phyloP scores from a whole-genome alignment of 2,113 vertebrate species.

The Macquaria ambigua region DNA sequence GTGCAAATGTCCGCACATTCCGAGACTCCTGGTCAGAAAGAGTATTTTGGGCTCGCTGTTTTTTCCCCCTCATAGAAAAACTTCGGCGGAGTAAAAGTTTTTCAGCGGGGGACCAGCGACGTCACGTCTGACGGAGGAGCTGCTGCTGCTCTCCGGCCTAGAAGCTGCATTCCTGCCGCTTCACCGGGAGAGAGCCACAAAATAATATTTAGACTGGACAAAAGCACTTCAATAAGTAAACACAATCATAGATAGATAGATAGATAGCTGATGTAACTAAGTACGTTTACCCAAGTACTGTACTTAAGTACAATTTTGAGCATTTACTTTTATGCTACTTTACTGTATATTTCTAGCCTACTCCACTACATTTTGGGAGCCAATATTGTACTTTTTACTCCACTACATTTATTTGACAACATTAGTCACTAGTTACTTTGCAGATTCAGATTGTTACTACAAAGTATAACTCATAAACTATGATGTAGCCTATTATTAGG shows the following conservation, averaged over 20 bases:
- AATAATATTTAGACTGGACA: neutral
- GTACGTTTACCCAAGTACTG: no score
- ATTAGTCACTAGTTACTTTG: no score
- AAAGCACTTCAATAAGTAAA: neutral
- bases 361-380: no score
- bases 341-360: no score
- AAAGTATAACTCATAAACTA: no score
- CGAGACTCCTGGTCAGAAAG: constrained; percentile 46
- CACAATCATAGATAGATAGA: neutral
- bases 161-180: constrained; percentile 61
- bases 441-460: no score
- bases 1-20: constrained; percentile 67
- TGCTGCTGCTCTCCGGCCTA: constrained; percentile 38
- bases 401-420: no score
- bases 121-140: constrained; percentile 81
- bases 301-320: no score
- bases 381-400: no score
- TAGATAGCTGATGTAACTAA: no score
- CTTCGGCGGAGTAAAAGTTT: constrained; percentile 64
- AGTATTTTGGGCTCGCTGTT: constrained; percentile 17
- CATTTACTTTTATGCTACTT: no score
- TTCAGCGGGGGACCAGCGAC: constrained; percentile 76
- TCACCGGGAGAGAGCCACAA: constrained; percentile 25
- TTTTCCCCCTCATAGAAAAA: constrained; percentile 51
- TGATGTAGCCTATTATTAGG: no score